Conservation (phyloP, 2,113 vertebrate species). For the Rhinoptilus africanus region DNA sequence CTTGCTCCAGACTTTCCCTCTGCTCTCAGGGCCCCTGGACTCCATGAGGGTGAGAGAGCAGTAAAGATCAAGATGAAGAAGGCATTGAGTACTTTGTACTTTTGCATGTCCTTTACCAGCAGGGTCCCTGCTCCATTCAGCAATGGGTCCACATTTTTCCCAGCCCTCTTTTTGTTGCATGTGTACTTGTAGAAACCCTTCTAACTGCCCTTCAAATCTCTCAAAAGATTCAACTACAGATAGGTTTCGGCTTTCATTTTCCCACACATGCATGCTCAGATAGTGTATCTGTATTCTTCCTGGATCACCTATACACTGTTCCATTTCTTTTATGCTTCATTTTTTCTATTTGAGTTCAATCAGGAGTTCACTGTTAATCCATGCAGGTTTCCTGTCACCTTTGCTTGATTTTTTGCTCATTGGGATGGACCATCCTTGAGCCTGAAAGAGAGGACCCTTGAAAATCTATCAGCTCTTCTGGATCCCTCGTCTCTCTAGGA, state of each 20-base stretch:
- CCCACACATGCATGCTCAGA: not conserved
- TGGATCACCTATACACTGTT: not conserved
- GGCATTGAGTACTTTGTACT: not conserved
- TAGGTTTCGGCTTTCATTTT: not conserved
- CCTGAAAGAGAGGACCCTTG: not conserved
- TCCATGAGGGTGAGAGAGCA: not conserved
- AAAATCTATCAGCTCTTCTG: not conserved
- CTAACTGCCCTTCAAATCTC: not conserved
- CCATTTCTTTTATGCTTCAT: not conserved
- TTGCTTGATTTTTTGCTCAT: not conserved
- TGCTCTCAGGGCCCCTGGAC: too few species aligned
- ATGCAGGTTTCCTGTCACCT: not conserved
- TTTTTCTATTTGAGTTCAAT: not conserved
- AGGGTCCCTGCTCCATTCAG: not conserved
- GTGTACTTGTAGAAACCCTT: not conserved
- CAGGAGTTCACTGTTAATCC: not conserved
- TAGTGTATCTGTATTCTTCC: not conserved
- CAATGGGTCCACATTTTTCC: not conserved
- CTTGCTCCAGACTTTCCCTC: not conserved
- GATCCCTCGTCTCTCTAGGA: not conserved
- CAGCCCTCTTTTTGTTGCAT: not conserved
- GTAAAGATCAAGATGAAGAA: not conserved
- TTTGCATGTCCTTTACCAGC: not conserved
- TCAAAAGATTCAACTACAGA: not conserved
- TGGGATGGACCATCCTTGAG: too few species aligned